A percentile compares a stretch with the other conserved stretches of the same genome.
phyloP scores from a whole-genome alignment of 2,888 invertebrate species.

The Sabellastarte sp. region DNA sequence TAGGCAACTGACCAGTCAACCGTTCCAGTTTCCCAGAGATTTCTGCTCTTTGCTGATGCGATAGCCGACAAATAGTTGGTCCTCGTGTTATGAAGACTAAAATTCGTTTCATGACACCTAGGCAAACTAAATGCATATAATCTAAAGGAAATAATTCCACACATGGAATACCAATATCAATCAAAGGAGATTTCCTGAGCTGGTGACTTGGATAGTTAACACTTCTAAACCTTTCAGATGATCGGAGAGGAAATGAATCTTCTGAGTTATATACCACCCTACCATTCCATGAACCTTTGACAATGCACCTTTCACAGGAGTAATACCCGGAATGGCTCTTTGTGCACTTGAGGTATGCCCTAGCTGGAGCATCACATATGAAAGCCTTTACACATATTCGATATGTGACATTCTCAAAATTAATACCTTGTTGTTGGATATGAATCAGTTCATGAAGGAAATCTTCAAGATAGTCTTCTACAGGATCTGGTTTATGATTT shows the following conservation, averaged over 20 bases:
- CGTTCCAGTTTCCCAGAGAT: slow-evolving; percentile 14
- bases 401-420: background rate
- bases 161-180: slow-evolving; percentile 27
- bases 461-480: slow-evolving; percentile 8
- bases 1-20: slow-evolving; percentile 22
- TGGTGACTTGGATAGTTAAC: slow-evolving; percentile 27
- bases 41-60: background rate
- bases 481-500: background rate
- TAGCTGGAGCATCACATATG: slow-evolving; percentile 12
- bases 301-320: slow-evolving; percentile 12
- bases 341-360: slow-evolving; percentile 5
- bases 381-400: background rate
- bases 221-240: slow-evolving; percentile 21
- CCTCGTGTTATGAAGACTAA: slow-evolving; percentile 32
- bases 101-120: slow-evolving; percentile 37
- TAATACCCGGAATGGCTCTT: slow-evolving; percentile 5
- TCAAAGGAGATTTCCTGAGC: slow-evolving; percentile 26
- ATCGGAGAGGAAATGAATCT: slow-evolving; percentile 11
- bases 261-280: background rate
- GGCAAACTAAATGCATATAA: slow-evolving; percentile 46
- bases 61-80: slow-evolving; percentile 15
- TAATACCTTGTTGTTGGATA: background rate
- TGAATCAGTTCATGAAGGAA: slow-evolving; percentile 1
- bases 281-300: background rate
- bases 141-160: slow-evolving; percentile 41